These are phyloP conservation scores for Dryadula phaetusa DNA, from an alignment of 2,888 invertebrate species.

Conservation along the genomic window DNA sequence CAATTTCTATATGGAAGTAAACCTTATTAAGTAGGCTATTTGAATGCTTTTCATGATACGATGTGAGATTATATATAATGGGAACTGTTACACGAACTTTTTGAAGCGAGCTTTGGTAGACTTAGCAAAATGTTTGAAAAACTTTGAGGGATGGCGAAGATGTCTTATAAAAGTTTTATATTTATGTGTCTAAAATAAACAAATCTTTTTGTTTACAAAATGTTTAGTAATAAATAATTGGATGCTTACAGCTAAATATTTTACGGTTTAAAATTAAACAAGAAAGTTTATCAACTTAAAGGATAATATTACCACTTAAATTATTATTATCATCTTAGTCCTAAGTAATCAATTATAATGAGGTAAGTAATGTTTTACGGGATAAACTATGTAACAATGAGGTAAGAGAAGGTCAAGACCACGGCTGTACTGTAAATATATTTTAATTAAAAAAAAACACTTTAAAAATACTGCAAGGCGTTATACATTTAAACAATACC, in stretches of 20 bases:
- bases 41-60: slow-evolving; percentile 33
- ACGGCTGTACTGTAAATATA: too few relatives aligned
- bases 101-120: slow-evolving; percentile 35
- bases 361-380: too few relatives aligned
- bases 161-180: slow-evolving; percentile 15
- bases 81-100: slow-evolving; percentile 33
- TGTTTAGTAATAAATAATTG: slow-evolving; percentile 9
- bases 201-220: neutral
- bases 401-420: too few relatives aligned
- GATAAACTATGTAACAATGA: too few relatives aligned
- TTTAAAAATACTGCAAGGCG: too few relatives aligned
- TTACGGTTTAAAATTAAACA: neutral
- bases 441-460: too few relatives aligned
- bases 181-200: slow-evolving; percentile 1
- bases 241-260: neutral
- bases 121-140: slow-evolving; percentile 36
- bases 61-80: slow-evolving; percentile 30
- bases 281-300: neutral
- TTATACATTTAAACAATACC: too few relatives aligned
- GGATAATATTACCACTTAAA: too few relatives aligned
- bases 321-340: too few relatives aligned
- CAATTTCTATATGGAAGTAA: slow-evolving; percentile 25
- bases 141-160: slow-evolving; percentile 31
- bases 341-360: too few relatives aligned
- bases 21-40: slow-evolving; percentile 29